A percentile compares a stretch with the other conserved stretches of the same genome.
Evolutionary conservation across 2,113 vertebrate genomes (phyloP).

Genomic region (Phrynosoma blainvillii): DNA sequence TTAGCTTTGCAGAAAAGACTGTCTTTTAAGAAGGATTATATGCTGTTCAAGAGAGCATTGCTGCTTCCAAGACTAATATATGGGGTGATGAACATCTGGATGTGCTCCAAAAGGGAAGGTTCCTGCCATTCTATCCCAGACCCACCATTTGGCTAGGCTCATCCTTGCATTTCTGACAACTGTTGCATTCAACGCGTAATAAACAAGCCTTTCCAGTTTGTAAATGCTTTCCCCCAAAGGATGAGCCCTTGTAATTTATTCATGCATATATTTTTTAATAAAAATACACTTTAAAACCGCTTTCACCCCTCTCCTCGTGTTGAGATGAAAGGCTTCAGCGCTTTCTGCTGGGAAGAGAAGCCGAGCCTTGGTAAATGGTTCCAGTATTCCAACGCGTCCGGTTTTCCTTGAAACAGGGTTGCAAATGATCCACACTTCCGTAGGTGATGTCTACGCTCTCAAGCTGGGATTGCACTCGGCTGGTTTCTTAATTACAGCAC

Average conservation of each 20-base stretch:
- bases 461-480: not conserved
- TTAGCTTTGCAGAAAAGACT: not conserved
- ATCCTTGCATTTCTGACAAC: not conserved
- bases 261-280: not conserved
- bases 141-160: not conserved
- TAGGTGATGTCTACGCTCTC: not conserved
- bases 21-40: not conserved
- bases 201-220: not conserved
- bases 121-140: not conserved
- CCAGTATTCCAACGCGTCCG: conserved; percentile 5
- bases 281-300: not conserved
- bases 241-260: not conserved
- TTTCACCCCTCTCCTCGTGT: not conserved
- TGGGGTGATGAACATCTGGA: not conserved
- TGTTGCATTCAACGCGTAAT: not conserved
- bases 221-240: not conserved
- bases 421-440: not conserved
- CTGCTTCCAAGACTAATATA: not conserved
- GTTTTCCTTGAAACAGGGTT: not conserved
- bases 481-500: conserved; percentile 44
- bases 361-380: not conserved
- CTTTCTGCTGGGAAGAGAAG: conserved; percentile 12
- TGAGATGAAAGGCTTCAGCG: not conserved
- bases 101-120: too few relatives aligned
- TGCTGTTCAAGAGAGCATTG: too few relatives aligned